Evolutionary conservation across 2,797 vertebrate species (phyloP).

Genomic region (Coreius guichenoti): DNA sequence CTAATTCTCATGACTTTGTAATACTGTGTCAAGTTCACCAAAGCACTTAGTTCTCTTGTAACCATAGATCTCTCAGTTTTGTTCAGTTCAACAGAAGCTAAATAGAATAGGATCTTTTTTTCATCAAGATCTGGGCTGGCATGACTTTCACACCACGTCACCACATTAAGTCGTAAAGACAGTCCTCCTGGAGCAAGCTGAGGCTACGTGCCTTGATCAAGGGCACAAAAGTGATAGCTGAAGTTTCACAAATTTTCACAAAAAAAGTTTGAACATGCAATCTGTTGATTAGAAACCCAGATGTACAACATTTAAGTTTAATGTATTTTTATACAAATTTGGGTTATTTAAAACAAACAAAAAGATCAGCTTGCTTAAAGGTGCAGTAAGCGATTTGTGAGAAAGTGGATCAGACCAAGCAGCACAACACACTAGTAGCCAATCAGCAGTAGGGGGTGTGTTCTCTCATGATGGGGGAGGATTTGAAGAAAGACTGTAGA

Average conservation of each 20-base stretch:
- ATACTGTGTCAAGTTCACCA: conserved; percentile 32
- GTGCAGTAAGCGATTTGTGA: too few species aligned
- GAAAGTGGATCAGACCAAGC: too few species aligned
- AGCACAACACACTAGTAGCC: too few species aligned
- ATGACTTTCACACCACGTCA: neutral
- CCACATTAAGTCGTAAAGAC: neutral
- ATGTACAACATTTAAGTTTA: neutral
- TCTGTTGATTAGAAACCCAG: neutral
- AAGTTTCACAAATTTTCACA: neutral
- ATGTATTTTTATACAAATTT: too few species aligned
- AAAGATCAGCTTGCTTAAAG: too few species aligned
- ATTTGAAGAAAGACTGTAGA: too few species aligned
- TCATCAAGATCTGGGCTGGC: neutral
- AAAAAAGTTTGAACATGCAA: too few species aligned
- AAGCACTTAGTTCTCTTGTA: neutral
- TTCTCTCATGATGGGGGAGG: too few species aligned
- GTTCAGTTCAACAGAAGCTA: conserved; percentile 53
- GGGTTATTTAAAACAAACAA: too few species aligned
- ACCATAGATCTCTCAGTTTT: neutral
- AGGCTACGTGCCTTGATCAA: neutral
- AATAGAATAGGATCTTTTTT: neutral
- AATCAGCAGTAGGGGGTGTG: too few species aligned
- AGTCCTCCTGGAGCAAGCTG: neutral
- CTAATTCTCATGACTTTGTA: conserved; percentile 39
- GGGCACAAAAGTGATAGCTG: neutral